phyloP scores from a whole-genome alignment of 2,888 invertebrate genomes.

The Ectemnius lituratus region DNA sequence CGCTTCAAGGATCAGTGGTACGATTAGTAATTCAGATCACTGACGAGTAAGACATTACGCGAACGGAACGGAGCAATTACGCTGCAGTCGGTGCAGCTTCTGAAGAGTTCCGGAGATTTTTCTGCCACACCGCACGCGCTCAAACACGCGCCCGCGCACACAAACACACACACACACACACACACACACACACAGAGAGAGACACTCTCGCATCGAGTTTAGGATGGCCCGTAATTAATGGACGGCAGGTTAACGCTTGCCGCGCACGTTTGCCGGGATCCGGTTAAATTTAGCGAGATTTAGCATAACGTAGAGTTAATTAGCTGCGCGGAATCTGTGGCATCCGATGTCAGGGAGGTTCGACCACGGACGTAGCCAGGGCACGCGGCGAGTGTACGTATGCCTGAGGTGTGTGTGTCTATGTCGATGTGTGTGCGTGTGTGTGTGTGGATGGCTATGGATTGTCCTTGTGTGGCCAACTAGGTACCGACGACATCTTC shows the following conservation, averaged over 20 bases:
- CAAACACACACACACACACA: too few species aligned
- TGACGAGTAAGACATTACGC: conserved; percentile 68
- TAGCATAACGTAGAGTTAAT: conserved; percentile 76
- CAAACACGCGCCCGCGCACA: too few species aligned
- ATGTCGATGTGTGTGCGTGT: not conserved
- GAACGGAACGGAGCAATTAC: conserved; percentile 48
- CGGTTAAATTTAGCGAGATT: conserved; percentile 73
- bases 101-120: conserved; percentile 58
- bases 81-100: conserved; percentile 43
- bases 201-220: conserved; percentile 41
- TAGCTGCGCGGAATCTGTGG: conserved; percentile 75
- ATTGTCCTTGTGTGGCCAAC: conserved; percentile 58
- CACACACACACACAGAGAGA: too few species aligned
- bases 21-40: conserved; percentile 68
- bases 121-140: conserved; percentile 30
- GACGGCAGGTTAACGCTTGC: conserved; percentile 30
- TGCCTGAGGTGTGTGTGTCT: conserved; percentile 4
- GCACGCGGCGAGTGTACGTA: conserved; percentile 26
- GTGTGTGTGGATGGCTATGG: conserved; percentile 29
- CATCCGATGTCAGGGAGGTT: conserved; percentile 57
- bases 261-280: conserved; percentile 21
- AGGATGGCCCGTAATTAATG: conserved; percentile 58
- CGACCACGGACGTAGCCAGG: conserved; percentile 30
- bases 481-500: conserved; percentile 68
- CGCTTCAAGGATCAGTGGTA: conserved; percentile 29